Percentiles rank a stretch among this genome's conserved stretches.
These are phyloP conservation scores for Cheirogaleus medius DNA, from an alignment of 2,113 vertebrate genomes.

Conservation along the genomic window DNA sequence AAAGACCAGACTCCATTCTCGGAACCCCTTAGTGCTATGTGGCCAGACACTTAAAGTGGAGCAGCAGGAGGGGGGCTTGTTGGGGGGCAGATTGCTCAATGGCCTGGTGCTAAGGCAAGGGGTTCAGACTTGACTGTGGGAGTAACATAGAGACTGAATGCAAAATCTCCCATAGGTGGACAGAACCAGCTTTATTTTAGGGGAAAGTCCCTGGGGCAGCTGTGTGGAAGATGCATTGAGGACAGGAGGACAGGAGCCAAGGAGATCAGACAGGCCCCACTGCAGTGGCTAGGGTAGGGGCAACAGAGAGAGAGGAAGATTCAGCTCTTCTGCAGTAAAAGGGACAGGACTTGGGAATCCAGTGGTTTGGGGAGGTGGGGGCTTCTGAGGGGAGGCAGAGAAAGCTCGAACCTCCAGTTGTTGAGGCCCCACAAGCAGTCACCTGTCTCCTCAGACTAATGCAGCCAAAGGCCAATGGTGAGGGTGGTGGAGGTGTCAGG, in stretches of 20 bases:
- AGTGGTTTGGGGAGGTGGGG: accelerated
- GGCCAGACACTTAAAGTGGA: not conserved
- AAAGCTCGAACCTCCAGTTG: not conserved
- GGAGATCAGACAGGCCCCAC: not conserved
- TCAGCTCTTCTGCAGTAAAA: not conserved
- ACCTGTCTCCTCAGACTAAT: not conserved
- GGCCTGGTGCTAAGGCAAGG: not conserved
- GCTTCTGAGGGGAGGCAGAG: no score
- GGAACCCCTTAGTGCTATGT: not conserved
- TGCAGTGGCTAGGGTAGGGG: no score
- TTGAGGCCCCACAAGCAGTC: not conserved
- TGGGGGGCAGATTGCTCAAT: not conserved
- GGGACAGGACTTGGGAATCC: not conserved
- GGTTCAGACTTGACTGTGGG: not conserved
- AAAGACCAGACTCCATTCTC: not conserved
- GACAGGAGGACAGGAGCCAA: not conserved
- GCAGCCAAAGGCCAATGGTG: not conserved
- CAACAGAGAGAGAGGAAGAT: not conserved
- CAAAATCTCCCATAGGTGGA: not conserved
- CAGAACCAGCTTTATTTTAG: not conserved
- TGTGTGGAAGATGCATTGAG: not conserved
- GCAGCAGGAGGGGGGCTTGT: not conserved
- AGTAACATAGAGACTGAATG: not conserved
- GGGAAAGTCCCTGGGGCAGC: not conserved
- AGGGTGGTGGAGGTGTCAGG: not conserved